A percentile compares a stretch with the other conserved stretches of the same genome.
These are phyloP conservation scores for Tringa solitaria DNA, from an alignment of 2,113 vertebrate genomes.

Conservation along the genomic window DNA sequence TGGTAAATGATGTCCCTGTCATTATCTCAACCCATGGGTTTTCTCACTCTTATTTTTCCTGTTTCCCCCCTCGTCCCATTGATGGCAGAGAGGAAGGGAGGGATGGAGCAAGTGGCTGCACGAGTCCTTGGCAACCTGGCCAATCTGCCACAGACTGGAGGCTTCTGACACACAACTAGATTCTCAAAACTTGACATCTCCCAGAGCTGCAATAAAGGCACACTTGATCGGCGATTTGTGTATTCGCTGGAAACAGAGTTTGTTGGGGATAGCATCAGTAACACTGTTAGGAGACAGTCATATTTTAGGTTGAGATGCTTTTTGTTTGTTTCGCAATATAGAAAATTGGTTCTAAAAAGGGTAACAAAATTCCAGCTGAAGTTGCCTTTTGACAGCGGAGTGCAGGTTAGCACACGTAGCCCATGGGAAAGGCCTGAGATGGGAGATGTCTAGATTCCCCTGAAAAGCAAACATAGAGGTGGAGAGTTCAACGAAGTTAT, in stretches of 20 bases:
- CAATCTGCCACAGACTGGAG: background rate
- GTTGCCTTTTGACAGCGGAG: accelerated
- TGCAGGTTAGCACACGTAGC: background rate
- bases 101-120: accelerated
- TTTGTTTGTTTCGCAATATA: background rate
- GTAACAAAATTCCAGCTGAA: background rate
- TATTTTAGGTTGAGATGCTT: background rate
- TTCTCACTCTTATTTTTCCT: background rate
- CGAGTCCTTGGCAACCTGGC: background rate
- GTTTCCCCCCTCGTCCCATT: accelerated
- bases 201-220: background rate
- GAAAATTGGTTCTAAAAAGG: background rate
- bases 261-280: background rate
- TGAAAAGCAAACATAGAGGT: background rate
- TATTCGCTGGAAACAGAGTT: background rate
- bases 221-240: background rate
- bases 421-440: background rate
- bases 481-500: background rate
- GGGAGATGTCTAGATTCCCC: background rate
- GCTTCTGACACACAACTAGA: background rate
- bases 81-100: background rate
- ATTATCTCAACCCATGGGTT: background rate
- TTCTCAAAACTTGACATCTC: background rate
- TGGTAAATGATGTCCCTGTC: background rate
- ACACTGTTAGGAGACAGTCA: background rate